Evolutionary conservation across 2,888 invertebrate species (phyloP).

Genomic region (Cantharis rustica): DNA sequence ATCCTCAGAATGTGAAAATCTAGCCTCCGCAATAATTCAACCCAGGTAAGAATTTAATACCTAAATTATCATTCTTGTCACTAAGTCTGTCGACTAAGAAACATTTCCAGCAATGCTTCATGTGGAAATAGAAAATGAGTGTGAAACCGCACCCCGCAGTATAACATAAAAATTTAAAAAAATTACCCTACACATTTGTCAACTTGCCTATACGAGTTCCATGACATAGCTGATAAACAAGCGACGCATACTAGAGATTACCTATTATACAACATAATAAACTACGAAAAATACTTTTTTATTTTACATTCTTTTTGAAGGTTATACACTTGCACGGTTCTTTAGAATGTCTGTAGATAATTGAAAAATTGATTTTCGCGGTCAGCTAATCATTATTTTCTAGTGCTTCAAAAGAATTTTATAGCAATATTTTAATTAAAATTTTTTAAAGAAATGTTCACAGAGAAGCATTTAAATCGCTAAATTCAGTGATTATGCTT

Average conservation of each 20-base stretch:
- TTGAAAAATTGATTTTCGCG: background rate
- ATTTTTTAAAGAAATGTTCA: background rate
- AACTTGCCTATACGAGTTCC: background rate
- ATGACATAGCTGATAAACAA: background rate
- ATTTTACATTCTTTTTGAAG: background rate
- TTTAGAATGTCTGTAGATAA: background rate
- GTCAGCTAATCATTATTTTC: background rate
- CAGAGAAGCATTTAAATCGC: background rate
- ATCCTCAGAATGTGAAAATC: background rate
- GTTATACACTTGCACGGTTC: background rate
- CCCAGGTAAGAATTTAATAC: background rate
- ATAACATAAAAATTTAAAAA: background rate
- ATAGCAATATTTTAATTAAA: background rate
- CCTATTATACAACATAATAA: background rate
- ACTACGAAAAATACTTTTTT: background rate
- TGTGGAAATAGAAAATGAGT: background rate
- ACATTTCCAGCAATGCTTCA: background rate
- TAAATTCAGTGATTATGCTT: background rate
- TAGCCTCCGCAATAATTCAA: background rate
- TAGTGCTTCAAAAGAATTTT: background rate
- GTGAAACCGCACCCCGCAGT: background rate
- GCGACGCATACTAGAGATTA: background rate
- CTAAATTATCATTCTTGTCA: background rate
- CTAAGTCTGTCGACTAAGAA: background rate
- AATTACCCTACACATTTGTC: background rate